Evolutionary conservation across 2,797 vertebrate species (phyloP).

Genomic region (Anolis apletophallus): DNA sequence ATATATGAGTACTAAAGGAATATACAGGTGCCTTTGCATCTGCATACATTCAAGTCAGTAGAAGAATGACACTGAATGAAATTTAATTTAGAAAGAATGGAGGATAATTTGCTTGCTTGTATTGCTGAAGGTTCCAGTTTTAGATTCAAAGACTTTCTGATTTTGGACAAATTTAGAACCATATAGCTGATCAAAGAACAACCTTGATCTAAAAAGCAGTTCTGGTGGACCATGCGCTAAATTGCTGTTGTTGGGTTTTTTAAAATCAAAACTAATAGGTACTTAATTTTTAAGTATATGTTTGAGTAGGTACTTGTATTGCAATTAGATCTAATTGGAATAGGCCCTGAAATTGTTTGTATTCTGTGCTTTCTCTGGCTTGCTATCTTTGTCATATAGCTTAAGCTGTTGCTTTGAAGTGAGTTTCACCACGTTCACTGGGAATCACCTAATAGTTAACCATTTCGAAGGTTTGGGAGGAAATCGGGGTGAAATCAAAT

Average conservation of each 20-base stretch:
- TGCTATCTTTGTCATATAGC: constrained; percentile 21
- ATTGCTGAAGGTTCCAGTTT: constrained; percentile 8
- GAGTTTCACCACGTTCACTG: too few relatives aligned
- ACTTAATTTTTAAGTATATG: background rate
- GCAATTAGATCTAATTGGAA: background rate
- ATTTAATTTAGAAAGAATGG: constrained; percentile 37
- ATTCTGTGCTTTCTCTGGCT: background rate
- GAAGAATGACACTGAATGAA: constrained; percentile 19
- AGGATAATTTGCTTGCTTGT: constrained; percentile 36
- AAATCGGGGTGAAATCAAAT: too few relatives aligned
- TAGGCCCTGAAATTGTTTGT: background rate
- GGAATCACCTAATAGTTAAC: too few relatives aligned
- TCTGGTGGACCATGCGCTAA: constrained; percentile 25
- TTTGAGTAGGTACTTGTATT: constrained; percentile 25
- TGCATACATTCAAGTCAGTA: constrained; percentile 30
- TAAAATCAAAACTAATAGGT: constrained; percentile 14
- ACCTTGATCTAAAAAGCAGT: constrained; percentile 13
- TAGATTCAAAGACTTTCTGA: constrained; percentile 1
- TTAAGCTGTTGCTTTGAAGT: too few relatives aligned
- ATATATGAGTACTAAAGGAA: background rate
- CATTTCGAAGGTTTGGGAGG: too few relatives aligned
- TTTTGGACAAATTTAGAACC: constrained; percentile 25
- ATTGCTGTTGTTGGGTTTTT: background rate
- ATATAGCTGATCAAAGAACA: constrained; percentile 22
- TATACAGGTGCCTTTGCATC: background rate